phyloP scores from a whole-genome alignment of 2,888 invertebrate genomes.

The Scotopteryx bipunctaria region DNA sequence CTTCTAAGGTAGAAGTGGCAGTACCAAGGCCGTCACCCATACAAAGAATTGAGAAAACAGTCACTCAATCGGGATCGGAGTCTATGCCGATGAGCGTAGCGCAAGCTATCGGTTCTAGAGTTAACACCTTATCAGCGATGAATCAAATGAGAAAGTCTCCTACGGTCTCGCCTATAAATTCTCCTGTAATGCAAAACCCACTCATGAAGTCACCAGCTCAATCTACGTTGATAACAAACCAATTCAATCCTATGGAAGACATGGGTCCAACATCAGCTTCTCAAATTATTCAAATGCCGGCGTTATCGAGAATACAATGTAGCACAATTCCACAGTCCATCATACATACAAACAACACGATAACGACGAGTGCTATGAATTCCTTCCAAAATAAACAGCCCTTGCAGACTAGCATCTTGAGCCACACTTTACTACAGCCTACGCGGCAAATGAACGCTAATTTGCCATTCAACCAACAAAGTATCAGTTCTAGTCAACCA shows the following conservation, averaged over 20 bases:
- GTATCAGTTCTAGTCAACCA: slow-evolving; percentile 78
- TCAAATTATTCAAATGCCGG: slow-evolving; percentile 80
- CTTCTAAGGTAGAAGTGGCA: slow-evolving; percentile 77
- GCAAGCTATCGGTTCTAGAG: slow-evolving; percentile 68
- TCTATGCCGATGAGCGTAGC: slow-evolving; percentile 66
- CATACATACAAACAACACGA: slow-evolving; percentile 68
- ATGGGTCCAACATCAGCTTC: slow-evolving; percentile 57
- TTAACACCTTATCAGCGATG: slow-evolving; percentile 68
- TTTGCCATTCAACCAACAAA: slow-evolving; percentile 69
- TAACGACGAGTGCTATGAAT: slow-evolving; percentile 63
- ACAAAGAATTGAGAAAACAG: slow-evolving; percentile 66
- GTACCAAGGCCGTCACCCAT: slow-evolving; percentile 67
- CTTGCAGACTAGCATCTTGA: slow-evolving; percentile 74
- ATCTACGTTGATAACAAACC: slow-evolving; percentile 66
- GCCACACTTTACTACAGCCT: slow-evolving; percentile 75
- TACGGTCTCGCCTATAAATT: slow-evolving; percentile 72
- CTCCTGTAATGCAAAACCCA: slow-evolving; percentile 66
- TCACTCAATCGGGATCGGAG: slow-evolving; percentile 54
- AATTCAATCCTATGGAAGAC: slow-evolving; percentile 60
- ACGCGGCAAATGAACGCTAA: slow-evolving; percentile 69
- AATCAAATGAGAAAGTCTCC: slow-evolving; percentile 74
- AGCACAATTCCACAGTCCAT: slow-evolving; percentile 58
- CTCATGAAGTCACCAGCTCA: slow-evolving; percentile 75
- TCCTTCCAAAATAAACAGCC: slow-evolving; percentile 66
- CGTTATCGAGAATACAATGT: slow-evolving; percentile 74